Percentiles rank a stretch among this genome's conserved stretches.
These are phyloP conservation scores for Ceuthmochares aereus DNA, from an alignment of 2,113 vertebrate species.

Conservation along the genomic window DNA sequence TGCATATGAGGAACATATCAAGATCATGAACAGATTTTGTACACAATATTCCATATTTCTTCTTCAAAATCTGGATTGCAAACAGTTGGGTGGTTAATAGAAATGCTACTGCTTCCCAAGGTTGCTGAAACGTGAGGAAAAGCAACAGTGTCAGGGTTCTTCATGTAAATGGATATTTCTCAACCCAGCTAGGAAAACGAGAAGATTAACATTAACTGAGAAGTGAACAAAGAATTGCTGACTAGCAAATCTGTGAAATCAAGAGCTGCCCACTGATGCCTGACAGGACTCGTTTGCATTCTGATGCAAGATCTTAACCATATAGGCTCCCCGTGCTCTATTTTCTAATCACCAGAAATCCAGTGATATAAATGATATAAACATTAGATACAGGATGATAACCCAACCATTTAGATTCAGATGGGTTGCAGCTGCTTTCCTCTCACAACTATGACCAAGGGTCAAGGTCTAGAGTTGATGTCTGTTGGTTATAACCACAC, in stretches of 20 bases:
- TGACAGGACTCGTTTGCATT: background rate
- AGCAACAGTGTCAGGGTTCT: background rate
- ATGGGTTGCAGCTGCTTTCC: background rate
- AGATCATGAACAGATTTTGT: rapidly evolving
- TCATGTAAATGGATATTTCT: background rate
- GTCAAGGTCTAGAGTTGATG: background rate
- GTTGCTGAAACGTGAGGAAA: background rate
- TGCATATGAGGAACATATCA: rapidly evolving
- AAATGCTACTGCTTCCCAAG: rapidly evolving
- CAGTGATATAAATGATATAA: rapidly evolving
- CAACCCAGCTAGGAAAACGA: background rate
- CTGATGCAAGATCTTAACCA: conserved; percentile 34
- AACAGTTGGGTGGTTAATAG: background rate
- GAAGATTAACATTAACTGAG: background rate
- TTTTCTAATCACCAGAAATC: background rate
- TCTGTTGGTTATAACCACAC: background rate
- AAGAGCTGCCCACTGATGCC: conserved; percentile 6
- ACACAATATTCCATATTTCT: background rate
- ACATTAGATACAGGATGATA: rapidly evolving
- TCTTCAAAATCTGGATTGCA: background rate
- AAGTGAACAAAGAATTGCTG: conserved; percentile 19
- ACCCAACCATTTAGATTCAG: background rate
- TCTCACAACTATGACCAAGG: background rate
- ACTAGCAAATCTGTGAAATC: conserved; percentile 29
- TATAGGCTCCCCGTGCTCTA: background rate